These are phyloP conservation scores for Magallana ariakensis DNA, from an alignment of 1,140 invertebrate genomes.

Conservation along the genomic window DNA sequence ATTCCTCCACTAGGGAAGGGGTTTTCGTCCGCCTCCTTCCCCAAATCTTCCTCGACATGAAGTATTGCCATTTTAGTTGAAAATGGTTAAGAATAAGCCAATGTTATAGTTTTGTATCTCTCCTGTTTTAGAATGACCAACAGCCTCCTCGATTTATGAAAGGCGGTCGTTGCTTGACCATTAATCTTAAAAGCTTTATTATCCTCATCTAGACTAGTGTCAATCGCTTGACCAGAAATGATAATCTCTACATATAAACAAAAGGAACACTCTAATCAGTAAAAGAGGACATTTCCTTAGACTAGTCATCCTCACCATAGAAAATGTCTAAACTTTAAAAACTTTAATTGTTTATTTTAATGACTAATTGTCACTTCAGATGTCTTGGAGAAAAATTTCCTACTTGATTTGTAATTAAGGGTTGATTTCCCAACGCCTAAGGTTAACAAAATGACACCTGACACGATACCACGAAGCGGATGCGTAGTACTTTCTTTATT, in stretches of 20 bases:
- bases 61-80: neutral
- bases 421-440: neutral
- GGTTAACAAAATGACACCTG: neutral
- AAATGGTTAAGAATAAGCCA: neutral
- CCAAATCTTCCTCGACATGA: neutral
- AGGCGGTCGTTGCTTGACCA: neutral
- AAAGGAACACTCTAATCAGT: neutral
- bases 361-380: neutral
- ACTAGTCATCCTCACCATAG: no score
- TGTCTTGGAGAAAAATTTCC: neutral
- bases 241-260: neutral
- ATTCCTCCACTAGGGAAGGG: neutral
- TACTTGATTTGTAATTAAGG: neutral
- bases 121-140: neutral
- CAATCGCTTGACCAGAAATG: neutral
- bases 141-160: neutral
- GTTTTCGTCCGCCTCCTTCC: neutral
- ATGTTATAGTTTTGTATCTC: neutral
- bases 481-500: neutral
- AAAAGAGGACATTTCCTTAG: no score
- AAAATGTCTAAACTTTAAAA: neutral
- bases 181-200: neutral
- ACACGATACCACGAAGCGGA: neutral
- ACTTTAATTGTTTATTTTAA: neutral
- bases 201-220: neutral